Evolutionary conservation across 2,113 vertebrate species (phyloP).

Genomic region (Scolopax mira): DNA sequence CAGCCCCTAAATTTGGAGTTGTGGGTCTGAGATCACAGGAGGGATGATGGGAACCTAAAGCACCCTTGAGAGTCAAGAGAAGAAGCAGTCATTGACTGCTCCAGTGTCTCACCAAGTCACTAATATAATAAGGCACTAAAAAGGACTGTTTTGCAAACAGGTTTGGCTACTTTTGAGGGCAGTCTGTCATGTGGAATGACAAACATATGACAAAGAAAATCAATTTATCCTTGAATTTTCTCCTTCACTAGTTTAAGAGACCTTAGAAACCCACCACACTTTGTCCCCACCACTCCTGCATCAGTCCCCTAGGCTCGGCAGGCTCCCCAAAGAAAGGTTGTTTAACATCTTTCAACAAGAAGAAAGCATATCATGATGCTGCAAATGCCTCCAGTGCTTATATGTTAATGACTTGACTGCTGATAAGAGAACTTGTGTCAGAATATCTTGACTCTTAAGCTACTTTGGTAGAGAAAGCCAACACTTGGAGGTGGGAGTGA

Average conservation of each 20-base stretch:
- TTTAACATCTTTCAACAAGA: not conserved
- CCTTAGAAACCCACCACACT: not conserved
- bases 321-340: not conserved
- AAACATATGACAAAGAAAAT: not conserved
- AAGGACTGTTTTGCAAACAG: not conserved
- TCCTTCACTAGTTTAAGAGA: not conserved
- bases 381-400: not conserved
- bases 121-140: not conserved
- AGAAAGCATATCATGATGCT: not conserved
- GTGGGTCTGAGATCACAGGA: not conserved
- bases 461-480: not conserved
- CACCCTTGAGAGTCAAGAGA: not conserved
- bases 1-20: not conserved
- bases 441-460: not conserved
- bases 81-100: not conserved
- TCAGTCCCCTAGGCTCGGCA: not conserved
- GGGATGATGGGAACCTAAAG: not conserved
- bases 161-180: not conserved
- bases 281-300: not conserved
- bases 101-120: not conserved
- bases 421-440: not conserved
- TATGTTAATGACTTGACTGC: not conserved
- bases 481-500: not conserved
- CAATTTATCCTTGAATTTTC: not conserved
- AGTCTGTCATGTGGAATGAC: not conserved